phyloP scores from a whole-genome alignment of 2,113 vertebrate genomes.

The Pollachius pollachius region DNA sequence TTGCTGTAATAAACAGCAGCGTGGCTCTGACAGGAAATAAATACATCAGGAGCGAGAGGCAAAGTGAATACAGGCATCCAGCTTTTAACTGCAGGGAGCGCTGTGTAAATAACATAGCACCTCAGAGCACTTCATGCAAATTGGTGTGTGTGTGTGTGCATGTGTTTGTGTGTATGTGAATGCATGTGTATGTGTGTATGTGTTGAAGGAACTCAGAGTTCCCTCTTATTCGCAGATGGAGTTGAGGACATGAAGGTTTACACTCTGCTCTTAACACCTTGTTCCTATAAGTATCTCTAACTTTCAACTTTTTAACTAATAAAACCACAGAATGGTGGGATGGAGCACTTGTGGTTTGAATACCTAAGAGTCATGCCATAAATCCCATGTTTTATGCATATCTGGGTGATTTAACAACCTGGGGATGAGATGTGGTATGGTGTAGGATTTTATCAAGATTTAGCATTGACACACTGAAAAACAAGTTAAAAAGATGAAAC shows the following conservation, averaged over 20 bases:
- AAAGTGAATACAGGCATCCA: slow-evolving; percentile 42
- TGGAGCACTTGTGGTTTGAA: slow-evolving; percentile 26
- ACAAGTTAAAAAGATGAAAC: no score
- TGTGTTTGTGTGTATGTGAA: slow-evolving; percentile 1
- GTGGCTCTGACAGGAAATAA: slow-evolving; percentile 51
- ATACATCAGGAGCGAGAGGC: slow-evolving; percentile 54
- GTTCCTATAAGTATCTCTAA: not conserved
- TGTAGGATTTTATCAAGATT: slow-evolving; percentile 15
- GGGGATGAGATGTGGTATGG: slow-evolving; percentile 12
- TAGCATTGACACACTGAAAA: slow-evolving; percentile 7
- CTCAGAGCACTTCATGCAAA: slow-evolving; percentile 57
- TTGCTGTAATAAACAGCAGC: slow-evolving; percentile 56
- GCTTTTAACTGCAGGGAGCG: slow-evolving; percentile 44
- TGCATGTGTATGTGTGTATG: no score
- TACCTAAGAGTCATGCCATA: slow-evolving; percentile 24
- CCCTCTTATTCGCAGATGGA: slow-evolving; percentile 19
- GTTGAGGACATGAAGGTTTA: slow-evolving; percentile 24
- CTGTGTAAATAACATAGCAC: slow-evolving; percentile 54
- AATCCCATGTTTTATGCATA: slow-evolving; percentile 15
- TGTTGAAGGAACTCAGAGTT: slow-evolving; percentile 23
- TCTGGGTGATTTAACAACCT: slow-evolving; percentile 26
- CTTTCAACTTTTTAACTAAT: slow-evolving; percentile 34
- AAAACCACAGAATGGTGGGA: slow-evolving; percentile 9
- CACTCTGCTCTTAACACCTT: slow-evolving; percentile 14
- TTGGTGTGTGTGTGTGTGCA: slow-evolving; percentile 12